Conservation (phyloP, 2,888 invertebrate genomes). For the Xestia c-nigrum region DNA sequence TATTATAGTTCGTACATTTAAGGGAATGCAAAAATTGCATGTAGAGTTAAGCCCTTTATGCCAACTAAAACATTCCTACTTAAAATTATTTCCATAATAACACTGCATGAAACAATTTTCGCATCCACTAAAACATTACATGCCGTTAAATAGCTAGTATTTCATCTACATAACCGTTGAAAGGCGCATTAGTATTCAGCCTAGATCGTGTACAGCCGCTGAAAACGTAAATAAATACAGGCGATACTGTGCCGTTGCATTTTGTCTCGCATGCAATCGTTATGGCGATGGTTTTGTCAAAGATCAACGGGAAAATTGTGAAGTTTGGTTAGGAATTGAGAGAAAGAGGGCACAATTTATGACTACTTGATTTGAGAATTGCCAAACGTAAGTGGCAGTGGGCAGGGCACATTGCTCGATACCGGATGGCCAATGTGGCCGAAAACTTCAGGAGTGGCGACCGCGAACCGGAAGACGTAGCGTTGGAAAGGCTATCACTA, state of each 20-base stretch:
- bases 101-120: conserved; percentile 24
- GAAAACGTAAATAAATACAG: conserved; percentile 65
- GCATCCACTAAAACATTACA: conserved; percentile 45
- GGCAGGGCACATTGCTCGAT: too few relatives aligned
- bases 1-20: neutral
- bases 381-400: too few relatives aligned
- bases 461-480: too few relatives aligned
- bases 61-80: neutral
- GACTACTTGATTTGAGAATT: neutral
- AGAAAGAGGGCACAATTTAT: neutral
- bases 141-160: conserved; percentile 44
- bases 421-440: too few relatives aligned
- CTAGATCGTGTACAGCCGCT: conserved; percentile 60
- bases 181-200: conserved; percentile 64
- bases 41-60: neutral
- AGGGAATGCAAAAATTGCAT: neutral
- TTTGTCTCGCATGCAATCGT: conserved; percentile 66
- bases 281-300: conserved; percentile 61
- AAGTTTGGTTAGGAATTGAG: neutral
- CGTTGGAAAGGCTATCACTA: too few relatives aligned
- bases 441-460: too few relatives aligned
- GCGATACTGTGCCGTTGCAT: conserved; percentile 62
- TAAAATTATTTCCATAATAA: neutral
- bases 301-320: conserved; percentile 33
- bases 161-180: conserved; percentile 62